phyloP scores from a whole-genome alignment of 1,140 invertebrate species.

The Zophobas atratus region DNA sequence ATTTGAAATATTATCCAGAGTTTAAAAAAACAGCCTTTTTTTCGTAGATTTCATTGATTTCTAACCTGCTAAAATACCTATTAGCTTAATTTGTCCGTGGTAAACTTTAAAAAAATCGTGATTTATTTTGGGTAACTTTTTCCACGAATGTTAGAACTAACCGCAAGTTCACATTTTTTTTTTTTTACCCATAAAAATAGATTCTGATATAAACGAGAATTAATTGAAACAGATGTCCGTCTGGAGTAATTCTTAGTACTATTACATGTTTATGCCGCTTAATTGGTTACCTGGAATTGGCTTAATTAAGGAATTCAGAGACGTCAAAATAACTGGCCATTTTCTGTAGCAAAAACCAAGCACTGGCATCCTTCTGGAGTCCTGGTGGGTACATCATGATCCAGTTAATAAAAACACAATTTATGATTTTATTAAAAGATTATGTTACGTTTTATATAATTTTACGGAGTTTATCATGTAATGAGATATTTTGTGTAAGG shows the following conservation, averaged over 20 bases:
- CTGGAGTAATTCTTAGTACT: conserved; percentile 8
- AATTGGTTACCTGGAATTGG: conserved; percentile 58
- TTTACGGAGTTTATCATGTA: conserved; percentile 1
- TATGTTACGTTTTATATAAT: background rate
- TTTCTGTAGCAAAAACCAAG: conserved; percentile 5
- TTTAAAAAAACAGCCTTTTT: too few relatives aligned
- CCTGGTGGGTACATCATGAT: conserved; percentile 8
- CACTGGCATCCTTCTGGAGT: conserved; percentile 8
- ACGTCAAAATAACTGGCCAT: conserved; percentile 35
- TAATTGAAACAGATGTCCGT: background rate
- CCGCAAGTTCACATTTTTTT: background rate
- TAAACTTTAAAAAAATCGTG: too few relatives aligned
- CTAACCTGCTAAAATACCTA: too few relatives aligned
- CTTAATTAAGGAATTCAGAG: conserved; percentile 57
- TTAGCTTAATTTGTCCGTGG: too few relatives aligned
- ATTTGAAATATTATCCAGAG: too few relatives aligned
- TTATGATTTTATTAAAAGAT: too few relatives aligned
- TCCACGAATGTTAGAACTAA: too few relatives aligned
- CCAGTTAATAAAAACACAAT: background rate
- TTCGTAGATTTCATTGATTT: too few relatives aligned
- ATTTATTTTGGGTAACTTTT: too few relatives aligned
- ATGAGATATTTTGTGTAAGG: background rate
- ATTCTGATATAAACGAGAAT: background rate
- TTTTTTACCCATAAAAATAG: too few relatives aligned
- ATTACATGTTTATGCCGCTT: conserved; percentile 41